Percentiles rank a stretch among this genome's conserved stretches.
Evolutionary conservation across 30 jellyfish, hydroid and myxozoan species (phyloP).

Genomic region (Turritopsis dohrnii): DNA sequence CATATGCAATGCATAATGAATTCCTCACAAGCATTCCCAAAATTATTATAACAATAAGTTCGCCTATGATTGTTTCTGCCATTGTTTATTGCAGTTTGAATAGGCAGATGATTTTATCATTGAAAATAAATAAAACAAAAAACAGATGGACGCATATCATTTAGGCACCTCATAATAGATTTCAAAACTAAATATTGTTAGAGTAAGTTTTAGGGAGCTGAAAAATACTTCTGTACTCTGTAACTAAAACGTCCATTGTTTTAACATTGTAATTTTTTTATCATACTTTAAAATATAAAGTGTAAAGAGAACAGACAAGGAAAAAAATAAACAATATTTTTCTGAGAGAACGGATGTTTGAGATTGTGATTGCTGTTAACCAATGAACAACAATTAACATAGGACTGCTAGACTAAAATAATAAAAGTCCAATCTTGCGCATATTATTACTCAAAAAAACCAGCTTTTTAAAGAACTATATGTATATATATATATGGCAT

Average conservation of each 20-base stretch:
- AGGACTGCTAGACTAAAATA: too few species aligned
- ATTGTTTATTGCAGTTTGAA: background rate
- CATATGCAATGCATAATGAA: background rate
- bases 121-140: background rate
- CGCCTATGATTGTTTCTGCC: background rate
- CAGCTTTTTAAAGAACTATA: too few species aligned
- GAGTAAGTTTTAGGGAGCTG: background rate
- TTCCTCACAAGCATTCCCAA: background rate
- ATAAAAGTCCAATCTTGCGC: too few species aligned
- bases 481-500: too few species aligned
- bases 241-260: background rate
- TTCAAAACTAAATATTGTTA: background rate
- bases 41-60: background rate
- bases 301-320: background rate
- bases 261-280: background rate
- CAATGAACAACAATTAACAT: background rate
- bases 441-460: too few species aligned
- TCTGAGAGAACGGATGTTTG: background rate
- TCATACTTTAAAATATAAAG: background rate
- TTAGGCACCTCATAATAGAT: background rate
- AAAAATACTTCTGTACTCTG: background rate
- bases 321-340: too few species aligned
- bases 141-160: background rate
- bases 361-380: background rate
- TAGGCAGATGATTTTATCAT: background rate